Evolutionary conservation across 2,888 invertebrate genomes (phyloP).

Genomic region (Xiphydria camelus): DNA sequence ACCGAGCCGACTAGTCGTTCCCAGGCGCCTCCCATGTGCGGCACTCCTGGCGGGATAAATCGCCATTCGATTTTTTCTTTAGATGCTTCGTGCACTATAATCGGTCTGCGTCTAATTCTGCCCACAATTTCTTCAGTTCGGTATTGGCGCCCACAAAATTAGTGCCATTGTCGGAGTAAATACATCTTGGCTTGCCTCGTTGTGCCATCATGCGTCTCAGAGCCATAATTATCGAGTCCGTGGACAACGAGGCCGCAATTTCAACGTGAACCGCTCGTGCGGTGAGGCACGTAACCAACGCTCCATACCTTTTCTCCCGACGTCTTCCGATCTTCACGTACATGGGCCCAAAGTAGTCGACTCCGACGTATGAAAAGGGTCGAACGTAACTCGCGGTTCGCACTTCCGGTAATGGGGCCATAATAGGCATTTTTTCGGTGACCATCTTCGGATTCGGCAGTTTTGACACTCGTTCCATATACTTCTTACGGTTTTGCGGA

Average conservation of each 20-base stretch:
- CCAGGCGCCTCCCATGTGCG: constrained; percentile 23
- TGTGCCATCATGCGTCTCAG: constrained; percentile 18
- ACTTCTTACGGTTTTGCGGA: neutral
- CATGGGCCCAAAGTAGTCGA: constrained; percentile 29
- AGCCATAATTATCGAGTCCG: constrained; percentile 17
- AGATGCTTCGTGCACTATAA: neutral
- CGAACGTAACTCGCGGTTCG: constrained; percentile 13
- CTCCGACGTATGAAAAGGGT: constrained; percentile 18
- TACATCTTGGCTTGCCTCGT: constrained; percentile 13
- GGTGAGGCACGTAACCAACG: constrained; percentile 26
- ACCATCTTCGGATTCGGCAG: neutral
- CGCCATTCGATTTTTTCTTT: constrained; percentile 18
- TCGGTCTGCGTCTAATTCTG: neutral
- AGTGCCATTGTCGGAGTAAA: constrained; percentile 23
- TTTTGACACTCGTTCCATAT: neutral
- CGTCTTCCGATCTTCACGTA: constrained; percentile 19
- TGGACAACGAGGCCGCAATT: constrained; percentile 13
- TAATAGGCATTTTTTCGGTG: constrained; percentile 3
- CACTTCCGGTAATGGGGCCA: constrained; percentile 10
- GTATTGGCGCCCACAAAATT: constrained; percentile 20
- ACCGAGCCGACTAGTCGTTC: constrained; percentile 54
- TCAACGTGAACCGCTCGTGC: constrained; percentile 26
- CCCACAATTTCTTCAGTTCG: constrained; percentile 13
- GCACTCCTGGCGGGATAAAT: constrained; percentile 21
- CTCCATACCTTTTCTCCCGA: constrained; percentile 28